Evolutionary conservation across 1,140 invertebrate species (phyloP).

Genomic region (Rhynchophorus ferrugineus): DNA sequence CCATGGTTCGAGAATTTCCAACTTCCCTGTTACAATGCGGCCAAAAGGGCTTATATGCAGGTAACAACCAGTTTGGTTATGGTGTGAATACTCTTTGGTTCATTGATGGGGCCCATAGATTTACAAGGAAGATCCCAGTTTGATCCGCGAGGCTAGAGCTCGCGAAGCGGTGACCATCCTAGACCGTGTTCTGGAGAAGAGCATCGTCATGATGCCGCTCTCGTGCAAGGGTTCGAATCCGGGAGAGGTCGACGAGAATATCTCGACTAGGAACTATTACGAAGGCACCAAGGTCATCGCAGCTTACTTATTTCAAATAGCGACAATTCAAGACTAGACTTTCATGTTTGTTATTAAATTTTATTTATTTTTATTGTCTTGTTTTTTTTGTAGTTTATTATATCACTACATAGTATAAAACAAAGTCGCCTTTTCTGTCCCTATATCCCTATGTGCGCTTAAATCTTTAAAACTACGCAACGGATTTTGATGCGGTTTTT

Average conservation of each 20-base stretch:
- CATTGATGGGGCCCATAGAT: slow-evolving; percentile 26
- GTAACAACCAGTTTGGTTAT: slow-evolving; percentile 16
- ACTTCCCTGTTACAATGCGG: slow-evolving; percentile 34
- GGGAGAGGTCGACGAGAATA: slow-evolving; percentile 35
- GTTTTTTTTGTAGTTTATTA: no score
- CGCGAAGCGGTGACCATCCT: slow-evolving; percentile 31
- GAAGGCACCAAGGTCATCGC: slow-evolving; percentile 38
- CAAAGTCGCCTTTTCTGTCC: no score
- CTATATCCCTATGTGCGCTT: no score
- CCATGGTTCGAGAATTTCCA: slow-evolving; percentile 36
- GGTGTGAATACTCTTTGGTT: neutral
- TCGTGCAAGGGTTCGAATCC: slow-evolving; percentile 26
- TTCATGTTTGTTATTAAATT: no score
- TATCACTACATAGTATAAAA: no score
- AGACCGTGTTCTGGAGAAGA: slow-evolving; percentile 30
- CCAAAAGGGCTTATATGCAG: slow-evolving; percentile 36
- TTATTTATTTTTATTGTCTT: no score
- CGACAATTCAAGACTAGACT: neutral
- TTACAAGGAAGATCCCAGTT: slow-evolving; percentile 38
- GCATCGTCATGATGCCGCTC: slow-evolving; percentile 34
- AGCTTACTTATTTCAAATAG: slow-evolving; percentile 34
- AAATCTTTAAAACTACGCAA: no score
- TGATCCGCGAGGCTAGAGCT: slow-evolving; percentile 36
- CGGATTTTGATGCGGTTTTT: no score
- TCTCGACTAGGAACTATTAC: slow-evolving; percentile 31